A percentile compares a stretch with the other conserved stretches of the same genome.
phyloP scores from a whole-genome alignment of 1,140 invertebrate genomes.

The Drosophila chauvacae region DNA sequence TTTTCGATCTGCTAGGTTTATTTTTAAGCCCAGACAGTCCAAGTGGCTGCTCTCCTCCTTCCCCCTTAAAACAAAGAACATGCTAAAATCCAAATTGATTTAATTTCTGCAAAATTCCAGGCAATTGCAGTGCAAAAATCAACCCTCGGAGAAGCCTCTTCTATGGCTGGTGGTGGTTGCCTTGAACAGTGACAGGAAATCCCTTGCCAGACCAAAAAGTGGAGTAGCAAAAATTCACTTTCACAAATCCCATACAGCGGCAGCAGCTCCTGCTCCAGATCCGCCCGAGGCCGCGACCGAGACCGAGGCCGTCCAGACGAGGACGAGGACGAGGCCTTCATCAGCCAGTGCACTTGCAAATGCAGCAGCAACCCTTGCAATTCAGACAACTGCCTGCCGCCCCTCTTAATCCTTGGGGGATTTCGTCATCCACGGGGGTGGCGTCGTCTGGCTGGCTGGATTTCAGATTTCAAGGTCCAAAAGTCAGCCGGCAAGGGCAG shows the following conservation, averaged over 20 bases:
- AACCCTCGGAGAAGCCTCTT: conserved; percentile 23
- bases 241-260: conserved; percentile 34
- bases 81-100: conserved; percentile 56
- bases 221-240: conserved; percentile 58
- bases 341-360: conserved; percentile 37
- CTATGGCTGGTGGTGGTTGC: conserved; percentile 30
- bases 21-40: conserved; percentile 12
- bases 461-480: conserved; percentile 54
- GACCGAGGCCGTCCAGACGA: not conserved
- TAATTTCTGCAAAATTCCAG: conserved; percentile 50
- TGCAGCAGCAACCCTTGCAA: conserved; percentile 56
- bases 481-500: conserved; percentile 50
- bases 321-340: conserved; percentile 25
- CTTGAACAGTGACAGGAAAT: conserved; percentile 8
- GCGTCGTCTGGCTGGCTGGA: conserved; percentile 17
- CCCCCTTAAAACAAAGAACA: conserved; percentile 11
- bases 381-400: conserved; percentile 10
- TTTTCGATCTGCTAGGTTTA: not conserved
- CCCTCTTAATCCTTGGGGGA: conserved; percentile 32
- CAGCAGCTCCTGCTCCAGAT: conserved; percentile 47
- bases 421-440: conserved; percentile 25
- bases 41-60: not conserved
- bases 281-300: conserved; percentile 19
- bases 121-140: conserved; percentile 38
- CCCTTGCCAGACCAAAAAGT: conserved; percentile 25